Evolutionary conservation across 2,797 vertebrate species (phyloP).

Genomic region (Myotis vivesi): DNA sequence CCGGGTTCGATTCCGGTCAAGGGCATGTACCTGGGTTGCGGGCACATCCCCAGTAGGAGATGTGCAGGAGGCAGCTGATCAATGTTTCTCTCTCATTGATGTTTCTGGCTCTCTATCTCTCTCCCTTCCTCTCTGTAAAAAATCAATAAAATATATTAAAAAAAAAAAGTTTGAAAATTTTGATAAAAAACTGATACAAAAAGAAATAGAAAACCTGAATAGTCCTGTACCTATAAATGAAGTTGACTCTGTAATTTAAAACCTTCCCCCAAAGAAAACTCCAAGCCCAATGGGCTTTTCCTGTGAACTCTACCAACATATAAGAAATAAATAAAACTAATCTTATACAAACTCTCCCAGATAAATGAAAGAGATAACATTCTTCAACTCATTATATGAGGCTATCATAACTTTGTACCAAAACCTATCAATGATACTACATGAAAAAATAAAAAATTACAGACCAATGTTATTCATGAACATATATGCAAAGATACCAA

Average conservation of each 20-base stretch:
- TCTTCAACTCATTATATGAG: background rate
- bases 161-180: background rate
- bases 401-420: background rate
- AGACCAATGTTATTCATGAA: background rate
- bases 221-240: background rate
- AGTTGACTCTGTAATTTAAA: background rate
- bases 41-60: too few species aligned
- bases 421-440: background rate
- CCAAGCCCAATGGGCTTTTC: background rate
- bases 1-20: too few species aligned
- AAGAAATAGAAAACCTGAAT: background rate
- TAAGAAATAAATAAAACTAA: background rate
- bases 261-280: background rate
- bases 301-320: background rate
- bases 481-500: background rate
- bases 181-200: background rate
- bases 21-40: too few species aligned
- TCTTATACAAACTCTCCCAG: background rate
- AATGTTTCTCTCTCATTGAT: too few species aligned
- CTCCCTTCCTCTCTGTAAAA: too few species aligned
- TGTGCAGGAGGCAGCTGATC: too few species aligned
- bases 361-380: background rate
- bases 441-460: background rate
- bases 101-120: too few species aligned
- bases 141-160: too few species aligned